Percentiles rank a stretch among this genome's conserved stretches.
Conservation (phyloP, 2,797 vertebrate species). For the Pitangus sulphuratus region DNA sequence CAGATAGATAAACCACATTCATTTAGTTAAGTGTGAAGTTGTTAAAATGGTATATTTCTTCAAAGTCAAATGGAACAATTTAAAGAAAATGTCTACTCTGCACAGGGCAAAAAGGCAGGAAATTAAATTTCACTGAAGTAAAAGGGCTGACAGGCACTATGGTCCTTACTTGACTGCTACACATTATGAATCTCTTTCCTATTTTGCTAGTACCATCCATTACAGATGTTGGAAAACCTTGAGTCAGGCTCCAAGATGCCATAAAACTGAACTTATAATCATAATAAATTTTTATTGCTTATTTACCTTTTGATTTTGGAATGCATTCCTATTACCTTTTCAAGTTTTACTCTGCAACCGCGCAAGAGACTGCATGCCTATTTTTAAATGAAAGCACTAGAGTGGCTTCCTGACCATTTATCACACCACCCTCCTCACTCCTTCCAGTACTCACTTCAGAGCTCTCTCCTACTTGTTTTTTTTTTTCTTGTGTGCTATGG, state of each 20-base stretch:
- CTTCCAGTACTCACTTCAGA: background rate
- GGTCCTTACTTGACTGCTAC: background rate
- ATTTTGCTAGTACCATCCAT: background rate
- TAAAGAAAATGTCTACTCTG: background rate
- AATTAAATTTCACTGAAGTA: background rate
- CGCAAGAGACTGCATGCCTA: background rate
- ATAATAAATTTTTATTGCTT: background rate
- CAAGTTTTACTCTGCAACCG: conserved; percentile 18
- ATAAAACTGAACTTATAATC: background rate
- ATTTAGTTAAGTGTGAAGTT: background rate
- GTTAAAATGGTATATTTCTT: background rate
- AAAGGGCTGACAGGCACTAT: background rate
- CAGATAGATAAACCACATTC: background rate
- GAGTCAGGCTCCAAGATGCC: background rate
- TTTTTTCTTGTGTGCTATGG: background rate
- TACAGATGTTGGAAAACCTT: background rate
- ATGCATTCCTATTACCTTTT: background rate
- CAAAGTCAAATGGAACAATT: background rate
- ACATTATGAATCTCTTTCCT: background rate
- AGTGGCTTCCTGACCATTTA: conserved; percentile 36
- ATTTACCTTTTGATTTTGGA: conserved; percentile 20
- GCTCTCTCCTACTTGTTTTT: background rate
- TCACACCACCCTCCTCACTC: background rate
- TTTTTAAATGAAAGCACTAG: conserved; percentile 30
- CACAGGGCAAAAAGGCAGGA: background rate